Evolutionary conservation across 2,797 vertebrate genomes (phyloP).

Genomic region (Notolepis coatsorum): DNA sequence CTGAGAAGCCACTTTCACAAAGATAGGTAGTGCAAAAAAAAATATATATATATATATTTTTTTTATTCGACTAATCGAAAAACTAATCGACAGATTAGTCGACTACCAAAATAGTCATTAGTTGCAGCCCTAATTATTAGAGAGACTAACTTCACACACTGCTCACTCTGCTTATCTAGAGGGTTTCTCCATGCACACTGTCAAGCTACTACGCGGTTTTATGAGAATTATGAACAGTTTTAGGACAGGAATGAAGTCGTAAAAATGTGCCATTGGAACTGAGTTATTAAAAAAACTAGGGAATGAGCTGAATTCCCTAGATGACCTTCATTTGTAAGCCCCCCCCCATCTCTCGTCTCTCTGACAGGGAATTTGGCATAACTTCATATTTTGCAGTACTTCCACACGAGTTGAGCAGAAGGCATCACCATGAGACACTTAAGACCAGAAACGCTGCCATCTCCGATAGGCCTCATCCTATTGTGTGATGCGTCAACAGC

Average conservation of each 20-base stretch:
- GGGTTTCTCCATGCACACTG: neutral
- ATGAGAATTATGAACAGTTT: constrained; percentile 9
- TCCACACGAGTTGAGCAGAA: constrained; percentile 19
- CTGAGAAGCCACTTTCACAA: too few species aligned
- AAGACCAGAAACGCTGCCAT: constrained; percentile 36
- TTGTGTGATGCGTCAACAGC: constrained; percentile 28
- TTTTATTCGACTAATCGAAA: too few species aligned
- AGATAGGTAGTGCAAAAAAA: too few species aligned
- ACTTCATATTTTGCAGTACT: constrained; percentile 17
- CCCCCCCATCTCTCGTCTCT: neutral
- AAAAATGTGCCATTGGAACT: constrained; percentile 10
- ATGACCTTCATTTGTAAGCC: constrained; percentile 26
- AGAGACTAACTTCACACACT: neutral
- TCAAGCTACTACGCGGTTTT: constrained; percentile 1
- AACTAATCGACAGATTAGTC: too few species aligned
- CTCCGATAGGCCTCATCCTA: constrained; percentile 21
- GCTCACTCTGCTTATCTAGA: neutral
- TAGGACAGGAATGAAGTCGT: constrained; percentile 6
- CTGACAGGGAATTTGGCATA: constrained; percentile 19
- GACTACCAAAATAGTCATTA: too few species aligned
- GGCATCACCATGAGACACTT: constrained; percentile 23
- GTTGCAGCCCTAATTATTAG: too few species aligned
- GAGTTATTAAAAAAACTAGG: constrained; percentile 26
- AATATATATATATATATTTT: too few species aligned
- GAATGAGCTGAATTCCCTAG: constrained; percentile 1